Base-by-base conservation (phyloP, 2,888 invertebrate species). In the Keiferia lycopersicella region DNA sequence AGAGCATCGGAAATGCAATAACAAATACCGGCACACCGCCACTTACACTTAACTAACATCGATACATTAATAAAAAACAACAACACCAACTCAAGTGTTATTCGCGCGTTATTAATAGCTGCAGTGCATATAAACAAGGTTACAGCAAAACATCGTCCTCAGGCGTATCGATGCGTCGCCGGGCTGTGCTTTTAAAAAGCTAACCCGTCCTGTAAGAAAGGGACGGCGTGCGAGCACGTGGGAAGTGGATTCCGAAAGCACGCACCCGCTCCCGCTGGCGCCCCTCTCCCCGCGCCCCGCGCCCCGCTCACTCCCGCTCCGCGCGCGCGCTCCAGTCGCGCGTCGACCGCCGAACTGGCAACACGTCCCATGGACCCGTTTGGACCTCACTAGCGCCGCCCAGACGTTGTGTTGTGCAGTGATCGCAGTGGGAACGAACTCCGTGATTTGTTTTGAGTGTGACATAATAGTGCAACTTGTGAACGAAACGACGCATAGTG, bases 181-280 rank as follows among this genome's bases (percentile, higher is more conserved):
- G 83, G 80, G 77, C 81, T 81, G 81, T 75, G 84, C 85, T 87
- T 88, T 89, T 86, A 83, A 90, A 91, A 91, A 89, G 88, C 88
- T 83, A 89, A 90, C 90, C 88, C 89, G 87, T 88, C 88, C 89
- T 77, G 86, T 77, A 83, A 85, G 88, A 88, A 86, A 86, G 86
- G 87, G 91, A 88, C 84, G 87, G 87, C 30, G 74, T 75, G 76
- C 81, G 79, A 86, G 85, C 90, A 91, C 91, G 90, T 91, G 91
- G 91, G 90, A 88, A 88, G 90, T 85, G 86, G 86, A 91, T 91
- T 91, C 91, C 91, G 82, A 88, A 88, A 88, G 87, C 89, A 91
- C 91, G 91, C 91, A 91, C 88, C 85, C 86, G 83, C 79, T 79
- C 80, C 56, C 30, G 56, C 56, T 56, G 34, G 80, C 80, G 76